Evolutionary conservation across 2,113 vertebrate genomes (phyloP).

Genomic region (Vidua chalybeata): DNA sequence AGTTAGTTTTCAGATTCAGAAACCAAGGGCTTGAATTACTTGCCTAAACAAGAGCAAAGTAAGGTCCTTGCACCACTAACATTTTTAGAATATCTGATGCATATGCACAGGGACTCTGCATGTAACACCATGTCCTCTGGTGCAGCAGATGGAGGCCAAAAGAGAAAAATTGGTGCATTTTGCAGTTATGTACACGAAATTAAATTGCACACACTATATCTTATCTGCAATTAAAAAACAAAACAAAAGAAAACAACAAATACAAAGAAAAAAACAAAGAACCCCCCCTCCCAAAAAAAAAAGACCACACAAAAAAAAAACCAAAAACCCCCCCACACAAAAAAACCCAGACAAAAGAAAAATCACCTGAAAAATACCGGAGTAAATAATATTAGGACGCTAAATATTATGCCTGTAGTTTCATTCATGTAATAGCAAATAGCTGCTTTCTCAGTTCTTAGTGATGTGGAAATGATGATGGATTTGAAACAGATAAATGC

Average conservation of each 20-base stretch:
- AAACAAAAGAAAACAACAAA: not conserved
- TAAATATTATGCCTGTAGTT: not conserved
- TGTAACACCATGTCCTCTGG: too few relatives aligned
- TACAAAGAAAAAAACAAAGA: not conserved
- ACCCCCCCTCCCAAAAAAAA: not conserved
- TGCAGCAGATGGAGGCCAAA: not conserved
- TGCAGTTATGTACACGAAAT: not conserved
- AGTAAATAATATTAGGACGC: not conserved
- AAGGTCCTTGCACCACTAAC: not conserved
- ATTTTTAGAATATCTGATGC: not conserved
- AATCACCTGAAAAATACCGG: not conserved
- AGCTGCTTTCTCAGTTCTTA: not conserved
- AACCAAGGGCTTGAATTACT: not conserved
- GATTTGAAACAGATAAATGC: not conserved
- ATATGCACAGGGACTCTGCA: not conserved
- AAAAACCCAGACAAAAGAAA: not conserved
- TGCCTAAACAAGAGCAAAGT: not conserved
- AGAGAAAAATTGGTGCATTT: fast-evolving
- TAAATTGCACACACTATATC: not conserved
- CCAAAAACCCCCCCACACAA: too few relatives aligned
- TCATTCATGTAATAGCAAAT: not conserved
- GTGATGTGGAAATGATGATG: not conserved
- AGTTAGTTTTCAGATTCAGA: not conserved
- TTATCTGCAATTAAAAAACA: not conserved
- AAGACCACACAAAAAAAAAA: fast-evolving